Percentiles rank a stretch among this genome's conserved stretches.
These are phyloP conservation scores for Mesochorus sp. DNA, from an alignment of 2,888 invertebrate species.

Conservation along the genomic window DNA sequence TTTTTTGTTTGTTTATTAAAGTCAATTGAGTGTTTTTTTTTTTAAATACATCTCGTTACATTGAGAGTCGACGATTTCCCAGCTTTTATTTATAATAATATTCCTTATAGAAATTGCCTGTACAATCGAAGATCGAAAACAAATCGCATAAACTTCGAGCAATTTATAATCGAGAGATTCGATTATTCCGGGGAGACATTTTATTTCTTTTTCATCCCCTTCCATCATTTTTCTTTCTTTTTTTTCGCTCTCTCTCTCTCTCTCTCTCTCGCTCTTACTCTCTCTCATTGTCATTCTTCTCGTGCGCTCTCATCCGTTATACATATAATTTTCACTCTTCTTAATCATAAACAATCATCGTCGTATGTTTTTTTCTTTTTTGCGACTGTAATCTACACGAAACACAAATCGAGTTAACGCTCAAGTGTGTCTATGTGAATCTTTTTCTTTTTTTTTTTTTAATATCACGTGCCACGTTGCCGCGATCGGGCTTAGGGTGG, in stretches of 20 bases:
- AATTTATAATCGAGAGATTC: conserved; percentile 5
- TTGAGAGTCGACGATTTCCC: conserved; percentile 13
- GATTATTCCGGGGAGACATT: conserved; percentile 5
- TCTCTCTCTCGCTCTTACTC: conserved; percentile 54
- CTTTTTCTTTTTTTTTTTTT: conserved; percentile 64
- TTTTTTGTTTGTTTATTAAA: conserved; percentile 55
- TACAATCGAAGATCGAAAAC: conserved; percentile 7
- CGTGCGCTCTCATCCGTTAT: conserved; percentile 1
- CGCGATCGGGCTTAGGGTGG: conserved; percentile 78
- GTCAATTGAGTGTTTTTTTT: conserved; percentile 46
- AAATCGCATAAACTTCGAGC: conserved; percentile 20
- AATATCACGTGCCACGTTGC: conserved; percentile 81
- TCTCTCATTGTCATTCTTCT: conserved; percentile 25
- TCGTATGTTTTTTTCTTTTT: no score
- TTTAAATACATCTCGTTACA: conserved; percentile 18
- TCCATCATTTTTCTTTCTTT: conserved; percentile 53
- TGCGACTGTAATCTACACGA: conserved; percentile 69
- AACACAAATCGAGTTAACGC: conserved; percentile 75
- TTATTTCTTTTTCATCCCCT: conserved; percentile 18
- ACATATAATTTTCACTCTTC: conserved; percentile 43
- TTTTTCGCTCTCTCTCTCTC: conserved; percentile 27
- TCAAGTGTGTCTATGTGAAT: conserved; percentile 60
- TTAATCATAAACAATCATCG: conserved; percentile 54
- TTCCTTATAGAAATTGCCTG: not conserved
- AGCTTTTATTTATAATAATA: not conserved